Base-by-base conservation (phyloP, 2,888 invertebrate species). In the Clanis bilineata region DNA sequence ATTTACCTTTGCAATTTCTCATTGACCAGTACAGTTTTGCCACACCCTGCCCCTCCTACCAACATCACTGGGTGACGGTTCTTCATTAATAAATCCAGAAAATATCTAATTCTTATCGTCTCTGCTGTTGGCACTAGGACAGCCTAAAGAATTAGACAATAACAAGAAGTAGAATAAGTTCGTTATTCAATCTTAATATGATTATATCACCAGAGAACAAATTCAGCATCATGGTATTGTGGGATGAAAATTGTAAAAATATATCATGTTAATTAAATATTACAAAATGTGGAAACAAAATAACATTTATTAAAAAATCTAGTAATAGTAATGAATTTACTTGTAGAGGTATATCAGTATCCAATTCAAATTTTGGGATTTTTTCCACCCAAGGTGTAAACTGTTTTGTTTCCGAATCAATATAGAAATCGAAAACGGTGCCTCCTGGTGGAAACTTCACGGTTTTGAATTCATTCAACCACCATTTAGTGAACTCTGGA, bases 401-500 rank as follows among this genome's bases (percentile, higher is more conserved):
- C 72, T 96, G 96, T 85, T 98, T 98, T 0, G 96, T 96, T 86
- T 98, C 98, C 44, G 94, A 85, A 81, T 99, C 98, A 77, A 99
- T 96, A 83, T 95, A 99, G 82, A 96, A 99, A 90, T 99, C 98
- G 79, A 99, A 99, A 5, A 99, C 98, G 0, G 98, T 98, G 3
- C 98, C 98, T 61, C 96, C 96, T 57, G 95, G 71, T 1, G 99
- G 98, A 84, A 98, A 98, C 86, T 97, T 98, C 2, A 99, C 94
- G 23, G 96, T 96, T 88, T 99, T 99, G 86, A 98, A 99, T 85
- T 99, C 99, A 78, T 97, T 98, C 12, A 96, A 93, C 97, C 98
- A 99, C 99, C 99, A 99, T 93, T 98, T 98, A 45, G 98, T 97
- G 83, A 98, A 99, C 85, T 99, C 97, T 71, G 93, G 79, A 76